Conservation (phyloP, 2,113 vertebrate genomes). For the Ceyx margarethae region DNA sequence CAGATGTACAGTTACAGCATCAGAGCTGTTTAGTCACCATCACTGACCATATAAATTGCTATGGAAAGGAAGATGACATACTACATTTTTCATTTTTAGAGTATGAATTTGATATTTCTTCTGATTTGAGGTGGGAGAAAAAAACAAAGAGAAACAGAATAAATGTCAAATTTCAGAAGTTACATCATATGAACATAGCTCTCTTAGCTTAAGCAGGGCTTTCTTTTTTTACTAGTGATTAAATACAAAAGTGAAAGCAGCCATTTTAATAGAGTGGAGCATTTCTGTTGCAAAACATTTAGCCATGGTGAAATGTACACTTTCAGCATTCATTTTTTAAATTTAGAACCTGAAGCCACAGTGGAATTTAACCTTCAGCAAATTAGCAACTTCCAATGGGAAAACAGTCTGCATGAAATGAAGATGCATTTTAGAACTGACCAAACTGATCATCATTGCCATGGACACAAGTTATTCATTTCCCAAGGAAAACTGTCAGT, state of each 20-base stretch:
- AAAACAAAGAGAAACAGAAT: constrained; percentile 2
- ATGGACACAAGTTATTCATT: neutral
- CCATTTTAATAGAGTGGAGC: neutral
- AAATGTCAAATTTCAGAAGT: constrained; percentile 19
- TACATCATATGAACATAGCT: neutral
- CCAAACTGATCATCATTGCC: neutral
- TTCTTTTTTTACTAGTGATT: neutral
- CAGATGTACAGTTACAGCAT: neutral
- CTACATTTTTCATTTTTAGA: neutral
- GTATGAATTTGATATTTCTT: constrained; percentile 18
- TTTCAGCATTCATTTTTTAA: neutral
- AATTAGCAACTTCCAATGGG: constrained; percentile 6
- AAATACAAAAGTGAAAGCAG: neutral
- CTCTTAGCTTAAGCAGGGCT: neutral
- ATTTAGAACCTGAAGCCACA: neutral
- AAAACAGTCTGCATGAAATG: neutral
- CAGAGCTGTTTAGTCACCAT: neutral
- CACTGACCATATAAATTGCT: neutral
- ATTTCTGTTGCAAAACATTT: neutral
- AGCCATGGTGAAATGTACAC: neutral
- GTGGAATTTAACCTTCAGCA: neutral
- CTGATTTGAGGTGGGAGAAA: neutral
- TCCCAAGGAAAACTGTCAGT: neutral
- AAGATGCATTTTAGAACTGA: neutral
- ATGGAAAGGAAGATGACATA: neutral